phyloP scores from a whole-genome alignment of 2,797 vertebrate species.

The Rhyacichthys aspro region DNA sequence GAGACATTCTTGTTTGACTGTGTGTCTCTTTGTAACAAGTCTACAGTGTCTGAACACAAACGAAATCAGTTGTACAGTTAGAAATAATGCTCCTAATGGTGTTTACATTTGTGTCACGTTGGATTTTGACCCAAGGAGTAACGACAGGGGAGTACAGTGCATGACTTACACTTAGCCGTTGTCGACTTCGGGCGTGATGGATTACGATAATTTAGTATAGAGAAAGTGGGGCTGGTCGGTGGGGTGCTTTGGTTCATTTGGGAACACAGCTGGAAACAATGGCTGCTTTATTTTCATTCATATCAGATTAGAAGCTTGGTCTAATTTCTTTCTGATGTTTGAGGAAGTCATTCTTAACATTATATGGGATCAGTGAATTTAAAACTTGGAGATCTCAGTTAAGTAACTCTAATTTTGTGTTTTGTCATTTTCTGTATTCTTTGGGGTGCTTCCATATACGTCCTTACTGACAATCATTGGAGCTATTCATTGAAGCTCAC shows the following conservation, averaged over 20 bases:
- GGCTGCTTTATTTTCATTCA: not conserved
- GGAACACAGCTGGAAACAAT: not conserved
- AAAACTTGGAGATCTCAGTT: too few species aligned
- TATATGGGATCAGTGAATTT: too few species aligned
- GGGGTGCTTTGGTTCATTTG: not conserved
- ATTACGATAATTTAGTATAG: not conserved
- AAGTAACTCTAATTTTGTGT: too few species aligned
- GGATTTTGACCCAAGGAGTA: constrained; percentile 2
- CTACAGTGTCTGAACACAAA: too few species aligned
- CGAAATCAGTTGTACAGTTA: too few species aligned
- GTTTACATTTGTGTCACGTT: not conserved
- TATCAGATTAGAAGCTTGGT: not conserved
- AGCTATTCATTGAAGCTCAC: too few species aligned
- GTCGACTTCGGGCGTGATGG: not conserved
- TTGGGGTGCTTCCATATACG: too few species aligned
- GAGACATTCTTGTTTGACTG: constrained; percentile 1
- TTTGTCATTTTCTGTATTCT: too few species aligned
- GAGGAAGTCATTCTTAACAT: too few species aligned
- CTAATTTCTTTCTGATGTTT: too few species aligned
- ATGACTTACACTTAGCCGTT: not conserved
- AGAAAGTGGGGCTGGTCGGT: not conserved
- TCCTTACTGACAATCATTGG: too few species aligned
- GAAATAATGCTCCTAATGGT: not conserved
- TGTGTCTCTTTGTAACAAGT: too few species aligned
- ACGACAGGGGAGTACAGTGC: not conserved